These are phyloP conservation scores for Mormoops blainvillei DNA, from an alignment of 2,113 vertebrate genomes.

Conservation along the genomic window DNA sequence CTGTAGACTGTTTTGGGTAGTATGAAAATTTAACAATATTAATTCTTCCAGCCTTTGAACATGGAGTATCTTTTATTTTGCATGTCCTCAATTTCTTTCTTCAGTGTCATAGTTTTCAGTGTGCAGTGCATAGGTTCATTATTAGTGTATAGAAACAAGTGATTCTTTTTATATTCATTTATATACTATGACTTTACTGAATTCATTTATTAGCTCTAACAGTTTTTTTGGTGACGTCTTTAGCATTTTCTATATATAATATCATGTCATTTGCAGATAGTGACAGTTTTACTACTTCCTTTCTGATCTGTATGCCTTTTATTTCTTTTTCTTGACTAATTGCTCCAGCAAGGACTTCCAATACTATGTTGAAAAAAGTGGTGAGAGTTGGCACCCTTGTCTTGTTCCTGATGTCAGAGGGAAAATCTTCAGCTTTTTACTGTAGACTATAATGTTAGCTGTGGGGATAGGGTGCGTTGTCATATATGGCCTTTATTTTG, in stretches of 20 bases:
- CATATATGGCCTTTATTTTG: neutral
- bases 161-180: neutral
- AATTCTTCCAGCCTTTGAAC: neutral
- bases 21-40: neutral
- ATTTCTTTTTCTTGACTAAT: neutral
- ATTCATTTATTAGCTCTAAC: neutral
- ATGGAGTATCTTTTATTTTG: neutral
- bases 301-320: neutral
- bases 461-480: neutral
- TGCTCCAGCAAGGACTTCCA: neutral
- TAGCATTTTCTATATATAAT: neutral
- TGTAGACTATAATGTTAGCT: neutral
- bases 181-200: neutral
- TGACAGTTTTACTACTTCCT: neutral
- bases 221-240: neutral
- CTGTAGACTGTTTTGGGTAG: neutral
- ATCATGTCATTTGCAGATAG: neutral
- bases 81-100: neutral
- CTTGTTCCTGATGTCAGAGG: neutral
- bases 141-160: neutral
- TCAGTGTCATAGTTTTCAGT: neutral
- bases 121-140: neutral
- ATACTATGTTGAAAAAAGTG: neutral
- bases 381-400: neutral
- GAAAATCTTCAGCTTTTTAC: neutral